A percentile compares a stretch with the other conserved stretches of the same genome.
Evolutionary conservation across 2,113 vertebrate genomes (phyloP).

Genomic region (Etheostoma spectabile): DNA sequence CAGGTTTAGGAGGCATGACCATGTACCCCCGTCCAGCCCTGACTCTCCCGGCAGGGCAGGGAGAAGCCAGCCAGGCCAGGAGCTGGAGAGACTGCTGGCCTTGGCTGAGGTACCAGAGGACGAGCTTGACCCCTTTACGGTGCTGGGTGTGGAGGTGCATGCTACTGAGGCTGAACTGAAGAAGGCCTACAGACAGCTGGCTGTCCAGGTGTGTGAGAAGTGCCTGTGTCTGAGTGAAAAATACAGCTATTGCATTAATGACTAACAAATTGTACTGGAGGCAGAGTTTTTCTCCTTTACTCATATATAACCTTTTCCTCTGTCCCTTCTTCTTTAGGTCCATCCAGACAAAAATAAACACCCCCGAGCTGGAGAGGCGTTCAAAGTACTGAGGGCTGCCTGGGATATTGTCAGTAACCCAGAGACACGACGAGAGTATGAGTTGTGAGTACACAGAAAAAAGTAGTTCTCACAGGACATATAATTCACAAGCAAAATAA

Average conservation of each 20-base stretch:
- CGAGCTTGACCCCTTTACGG: constrained; percentile 92
- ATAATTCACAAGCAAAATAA: background rate
- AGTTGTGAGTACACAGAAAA: constrained; percentile 87
- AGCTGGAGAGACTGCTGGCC: constrained; percentile 89
- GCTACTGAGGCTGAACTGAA: constrained; percentile 91
- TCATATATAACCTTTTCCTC: constrained; percentile 30
- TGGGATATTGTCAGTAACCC: constrained; percentile 97
- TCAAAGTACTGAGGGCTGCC: constrained; percentile 94
- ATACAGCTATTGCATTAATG: constrained; percentile 21
- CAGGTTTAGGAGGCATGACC: constrained; percentile 59
- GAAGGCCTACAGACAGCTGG: constrained; percentile 91
- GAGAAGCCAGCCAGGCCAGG: constrained; percentile 83
- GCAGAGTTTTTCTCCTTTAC: constrained; percentile 18
- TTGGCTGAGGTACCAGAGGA: constrained; percentile 90
- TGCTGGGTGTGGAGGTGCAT: constrained; percentile 89
- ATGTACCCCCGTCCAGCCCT: constrained; percentile 28
- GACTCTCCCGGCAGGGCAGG: constrained; percentile 77
- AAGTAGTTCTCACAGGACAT: background rate
- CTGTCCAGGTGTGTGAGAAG: constrained; percentile 77
- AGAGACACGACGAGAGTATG: constrained; percentile 90
- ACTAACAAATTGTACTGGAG: constrained; percentile 21
- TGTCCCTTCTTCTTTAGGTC: constrained; percentile 83
- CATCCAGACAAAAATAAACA: constrained; percentile 97
- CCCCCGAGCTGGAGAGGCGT: constrained; percentile 93
- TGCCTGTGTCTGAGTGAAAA: background rate